Base-by-base conservation (phyloP, 2,797 vertebrate species). In the Sphenodon punctatus region DNA sequence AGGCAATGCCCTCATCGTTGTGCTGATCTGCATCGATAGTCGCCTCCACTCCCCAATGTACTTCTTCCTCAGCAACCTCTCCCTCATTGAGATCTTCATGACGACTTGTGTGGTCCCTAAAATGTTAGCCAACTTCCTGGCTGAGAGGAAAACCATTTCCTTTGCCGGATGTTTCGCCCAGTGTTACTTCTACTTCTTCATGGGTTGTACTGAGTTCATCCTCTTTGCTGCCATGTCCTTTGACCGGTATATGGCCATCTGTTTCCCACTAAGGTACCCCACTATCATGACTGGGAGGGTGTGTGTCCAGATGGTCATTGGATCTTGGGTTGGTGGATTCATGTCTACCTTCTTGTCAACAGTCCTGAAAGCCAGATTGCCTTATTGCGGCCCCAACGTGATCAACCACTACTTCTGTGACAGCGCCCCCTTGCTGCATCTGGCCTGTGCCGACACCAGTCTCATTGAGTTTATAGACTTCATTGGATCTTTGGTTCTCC, bases 41-140 rank as follows among this genome's bases (percentile, higher is more conserved):
- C 78, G 20, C n/a, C 89, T 92, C 38, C 92, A 93, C 46, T 86
- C 80, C 7, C 87, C 88, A 19, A 91, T 93, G 92, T 93, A 90
- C 70, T 90, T 91, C 42, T 92, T 92, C 30, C 90, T 93, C 27
- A 73, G 84, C 14, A 30, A 78, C 4, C 79, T 93, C 66, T 92
- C 91, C 30, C 43, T 91, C 39, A 91, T 92, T 51, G 92, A 92
- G 67, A 84, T 93, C 48, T 90, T 85, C 27, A 68, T 93, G 45
- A 86, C 88, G 5, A 91, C 86, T 10, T 92, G 87, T 64, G 82
- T 90, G n/a, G 80, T 85, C 30, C 88, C 90, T 10, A 92, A 92
- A 68, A 89, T 90, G 90, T 68, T 92, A 64, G 73, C 65, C 69
- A 89, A 92, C 70, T 75, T 92, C 45, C 72, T 90, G 46, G 58